Evolutionary conservation across 2,113 vertebrate species (phyloP), one percentile per base, ranked within the genome.

Genomic region (Macroglossus sobrinus): DNA sequence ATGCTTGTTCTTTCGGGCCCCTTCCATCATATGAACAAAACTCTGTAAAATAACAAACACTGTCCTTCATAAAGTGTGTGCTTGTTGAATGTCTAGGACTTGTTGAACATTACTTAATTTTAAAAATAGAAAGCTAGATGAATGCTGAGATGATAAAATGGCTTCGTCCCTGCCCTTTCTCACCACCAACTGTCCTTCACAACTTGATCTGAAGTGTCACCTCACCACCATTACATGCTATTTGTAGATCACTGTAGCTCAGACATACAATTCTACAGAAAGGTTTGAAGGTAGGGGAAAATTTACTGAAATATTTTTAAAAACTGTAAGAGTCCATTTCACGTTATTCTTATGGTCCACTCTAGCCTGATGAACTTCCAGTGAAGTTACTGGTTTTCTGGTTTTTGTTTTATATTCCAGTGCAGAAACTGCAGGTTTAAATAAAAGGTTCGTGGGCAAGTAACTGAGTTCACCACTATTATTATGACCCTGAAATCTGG

Each of bases 111-210:
- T 30, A 68, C 55, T 81, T 71, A 82, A 79, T 79, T 87, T 92
- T 93, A 97, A 94, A 95, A 96, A 92, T 33, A 94, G 90, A 91
- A 97, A 84, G 61, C 47, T 75, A 40, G 55, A 74, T 81, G 87
- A 93, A 30, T 66, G 82, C 75, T 43, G 57, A 53, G 61, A 71
- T 94, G 71, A 93, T 76, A 47, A 91, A 59, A 10, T 59, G 22
- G 57, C 35, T 94, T 59, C 55, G 80, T 63, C 43, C n/a, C 82
- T 93, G 93, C 35, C 88, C 84, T 91, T 97, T 80, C 81, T 81
- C 18, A 40, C 68, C 38, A 96, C 40, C 66, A 78, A 92, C 53
- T 59, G 91, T 84, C 96, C 93, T 94, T 95, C 88, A 93, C 80
- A 63, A 59, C 90, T 76, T 81, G 78, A 90, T 90, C 79, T 26